A percentile compares a stretch with the other conserved stretches of the same genome.
Evolutionary conservation across 2,888 invertebrate species (phyloP).

Genomic region (Nymphalis polychloros): DNA sequence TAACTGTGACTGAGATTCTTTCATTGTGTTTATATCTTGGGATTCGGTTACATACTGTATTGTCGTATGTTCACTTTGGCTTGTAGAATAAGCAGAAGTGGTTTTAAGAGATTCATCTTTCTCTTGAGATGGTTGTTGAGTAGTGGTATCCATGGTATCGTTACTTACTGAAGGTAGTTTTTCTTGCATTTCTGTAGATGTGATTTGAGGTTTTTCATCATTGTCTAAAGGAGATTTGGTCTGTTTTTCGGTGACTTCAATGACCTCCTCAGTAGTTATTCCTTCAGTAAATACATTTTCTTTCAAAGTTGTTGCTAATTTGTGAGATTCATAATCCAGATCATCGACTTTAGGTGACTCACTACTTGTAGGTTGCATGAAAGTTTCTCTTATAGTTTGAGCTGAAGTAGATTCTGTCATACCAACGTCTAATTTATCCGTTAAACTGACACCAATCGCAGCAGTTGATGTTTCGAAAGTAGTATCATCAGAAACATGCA

Average conservation of each 20-base stretch:
- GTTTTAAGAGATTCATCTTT: slow-evolving; percentile 8
- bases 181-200: slow-evolving; percentile 6
- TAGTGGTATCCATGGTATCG: not conserved
- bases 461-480: not conserved
- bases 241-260: slow-evolving; percentile 4
- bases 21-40: slow-evolving; percentile 10
- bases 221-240: slow-evolving; percentile 2
- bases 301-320: slow-evolving; percentile 1
- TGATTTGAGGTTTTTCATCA: slow-evolving; percentile 12
- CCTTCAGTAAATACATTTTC: slow-evolving; percentile 4
- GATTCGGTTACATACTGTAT: slow-evolving; percentile 9
- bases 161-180: slow-evolving; percentile 4
- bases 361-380: slow-evolving; percentile 7
- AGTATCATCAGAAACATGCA: not conserved
- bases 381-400: not conserved
- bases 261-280: slow-evolving; percentile 8
- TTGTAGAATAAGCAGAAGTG: not conserved
- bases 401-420: slow-evolving; percentile 11
- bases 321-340: slow-evolving; percentile 8
- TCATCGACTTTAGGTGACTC: not conserved
- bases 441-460: not conserved
- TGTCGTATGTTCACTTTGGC: slow-evolving; percentile 6
- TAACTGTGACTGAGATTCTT: not conserved
- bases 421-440: not conserved
- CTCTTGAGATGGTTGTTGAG: not conserved